These are phyloP conservation scores for Branchellion lobata DNA, from an alignment of 2,888 invertebrate species.

Conservation along the genomic window DNA sequence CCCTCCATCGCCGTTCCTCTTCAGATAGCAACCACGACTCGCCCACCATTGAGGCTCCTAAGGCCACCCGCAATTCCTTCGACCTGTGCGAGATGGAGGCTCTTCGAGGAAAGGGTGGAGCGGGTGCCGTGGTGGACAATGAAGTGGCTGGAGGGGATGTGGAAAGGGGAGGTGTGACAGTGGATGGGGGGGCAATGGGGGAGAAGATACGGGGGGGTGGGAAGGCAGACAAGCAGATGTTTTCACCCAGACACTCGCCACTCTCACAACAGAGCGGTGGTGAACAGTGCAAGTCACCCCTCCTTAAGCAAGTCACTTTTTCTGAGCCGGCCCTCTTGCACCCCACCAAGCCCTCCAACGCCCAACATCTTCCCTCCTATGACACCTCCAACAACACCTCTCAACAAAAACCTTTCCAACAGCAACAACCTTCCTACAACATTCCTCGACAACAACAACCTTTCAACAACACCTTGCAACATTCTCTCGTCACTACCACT, in stretches of 20 bases:
- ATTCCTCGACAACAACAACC: not conserved
- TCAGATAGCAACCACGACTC: not conserved
- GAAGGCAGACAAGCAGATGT: no score
- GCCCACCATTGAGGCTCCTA: not conserved
- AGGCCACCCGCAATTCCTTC: not conserved
- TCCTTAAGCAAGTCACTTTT: slow-evolving; percentile 1
- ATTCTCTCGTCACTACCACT: no score
- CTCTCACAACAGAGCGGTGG: no score
- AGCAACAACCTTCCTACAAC: not conserved
- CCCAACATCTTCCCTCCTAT: not conserved
- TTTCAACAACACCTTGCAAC: not conserved
- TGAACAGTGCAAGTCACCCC: not conserved
- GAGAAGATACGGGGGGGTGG: no score
- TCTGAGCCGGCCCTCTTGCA: not conserved
- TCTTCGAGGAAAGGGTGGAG: no score
- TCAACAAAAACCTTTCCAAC: not conserved
- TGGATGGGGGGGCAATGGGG: no score
- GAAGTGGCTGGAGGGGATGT: not conserved
- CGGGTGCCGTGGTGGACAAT: not conserved
- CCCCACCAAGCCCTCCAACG: not conserved
- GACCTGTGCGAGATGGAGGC: not conserved
- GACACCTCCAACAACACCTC: not conserved
- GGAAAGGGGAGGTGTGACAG: not conserved
- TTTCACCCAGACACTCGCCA: not conserved
- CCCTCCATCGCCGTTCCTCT: slow-evolving; percentile 20